Conservation (phyloP, 2,888 invertebrate species). For the Oligia latruncula region DNA sequence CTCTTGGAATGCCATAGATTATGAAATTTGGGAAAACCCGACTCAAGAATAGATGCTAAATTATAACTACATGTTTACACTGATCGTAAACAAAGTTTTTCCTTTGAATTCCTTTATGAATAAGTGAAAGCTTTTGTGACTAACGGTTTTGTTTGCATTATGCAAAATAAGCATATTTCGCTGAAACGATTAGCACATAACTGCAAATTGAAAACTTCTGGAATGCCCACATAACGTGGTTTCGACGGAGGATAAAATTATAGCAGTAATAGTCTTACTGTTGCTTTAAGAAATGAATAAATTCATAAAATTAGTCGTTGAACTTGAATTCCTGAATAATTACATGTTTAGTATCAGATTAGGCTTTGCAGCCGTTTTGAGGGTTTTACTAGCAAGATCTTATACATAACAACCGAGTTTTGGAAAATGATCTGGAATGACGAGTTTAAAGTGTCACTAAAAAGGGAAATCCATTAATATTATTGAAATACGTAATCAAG, state of each 20-base stretch:
- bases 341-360: background rate
- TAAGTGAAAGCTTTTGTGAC: constrained; percentile 64
- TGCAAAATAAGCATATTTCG: constrained; percentile 50
- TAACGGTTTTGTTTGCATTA: constrained; percentile 52
- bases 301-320: background rate
- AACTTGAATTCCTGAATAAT: constrained; percentile 14
- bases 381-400: background rate
- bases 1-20: constrained; percentile 79
- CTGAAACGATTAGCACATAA: constrained; percentile 37
- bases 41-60: constrained; percentile 21
- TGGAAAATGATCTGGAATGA: constrained; percentile 4
- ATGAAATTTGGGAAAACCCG: constrained; percentile 55
- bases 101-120: constrained; percentile 49
- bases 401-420: background rate
- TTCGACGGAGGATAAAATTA: background rate
- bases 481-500: constrained; percentile 40
- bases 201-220: constrained; percentile 31
- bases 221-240: background rate
- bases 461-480: constrained; percentile 36
- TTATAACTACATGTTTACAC: constrained; percentile 12
- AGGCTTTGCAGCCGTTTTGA: background rate
- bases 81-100: constrained; percentile 41
- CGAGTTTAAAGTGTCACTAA: constrained; percentile 15
- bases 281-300: background rate
- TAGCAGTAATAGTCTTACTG: background rate